Percentiles rank a stretch among this genome's conserved stretches.
Conservation (phyloP, 2,888 invertebrate genomes). For the Sialis lutaria region DNA sequence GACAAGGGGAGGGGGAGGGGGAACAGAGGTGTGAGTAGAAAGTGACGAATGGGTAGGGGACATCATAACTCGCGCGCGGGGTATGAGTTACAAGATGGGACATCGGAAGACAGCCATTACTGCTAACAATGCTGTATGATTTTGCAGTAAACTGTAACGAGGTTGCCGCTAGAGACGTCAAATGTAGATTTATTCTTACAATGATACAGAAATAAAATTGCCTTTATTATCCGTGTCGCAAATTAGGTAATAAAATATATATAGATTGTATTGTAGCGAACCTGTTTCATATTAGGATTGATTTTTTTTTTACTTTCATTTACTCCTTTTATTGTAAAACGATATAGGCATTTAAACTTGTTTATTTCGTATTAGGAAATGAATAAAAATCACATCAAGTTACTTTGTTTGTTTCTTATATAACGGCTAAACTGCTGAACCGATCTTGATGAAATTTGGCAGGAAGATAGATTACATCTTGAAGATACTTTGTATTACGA, state of each 20-base stretch:
- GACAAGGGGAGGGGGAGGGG: background rate
- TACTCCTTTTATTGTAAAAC: too few species aligned
- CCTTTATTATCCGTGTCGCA: background rate
- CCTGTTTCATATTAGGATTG: background rate
- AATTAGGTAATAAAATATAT: background rate
- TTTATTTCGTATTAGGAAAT: too few species aligned
- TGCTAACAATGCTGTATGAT: constrained; percentile 7
- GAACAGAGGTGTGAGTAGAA: background rate
- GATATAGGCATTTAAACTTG: too few species aligned
- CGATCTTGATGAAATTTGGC: too few species aligned
- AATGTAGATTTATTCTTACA: background rate
- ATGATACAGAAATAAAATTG: background rate
- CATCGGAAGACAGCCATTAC: constrained; percentile 1
- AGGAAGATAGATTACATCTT: too few species aligned
- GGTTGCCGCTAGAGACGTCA: background rate
- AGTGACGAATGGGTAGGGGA: background rate
- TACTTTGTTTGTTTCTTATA: too few species aligned
- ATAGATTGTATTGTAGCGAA: background rate
- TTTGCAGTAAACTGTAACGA: constrained; percentile 6
- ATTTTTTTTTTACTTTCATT: too few species aligned
- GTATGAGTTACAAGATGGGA: background rate
- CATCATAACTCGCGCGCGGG: too few species aligned
- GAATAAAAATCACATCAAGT: too few species aligned
- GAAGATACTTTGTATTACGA: too few species aligned
- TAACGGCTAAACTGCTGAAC: too few species aligned